These are phyloP conservation scores for Capitella teleta DNA, from an alignment of 1,140 invertebrate genomes.

Conservation along the genomic window DNA sequence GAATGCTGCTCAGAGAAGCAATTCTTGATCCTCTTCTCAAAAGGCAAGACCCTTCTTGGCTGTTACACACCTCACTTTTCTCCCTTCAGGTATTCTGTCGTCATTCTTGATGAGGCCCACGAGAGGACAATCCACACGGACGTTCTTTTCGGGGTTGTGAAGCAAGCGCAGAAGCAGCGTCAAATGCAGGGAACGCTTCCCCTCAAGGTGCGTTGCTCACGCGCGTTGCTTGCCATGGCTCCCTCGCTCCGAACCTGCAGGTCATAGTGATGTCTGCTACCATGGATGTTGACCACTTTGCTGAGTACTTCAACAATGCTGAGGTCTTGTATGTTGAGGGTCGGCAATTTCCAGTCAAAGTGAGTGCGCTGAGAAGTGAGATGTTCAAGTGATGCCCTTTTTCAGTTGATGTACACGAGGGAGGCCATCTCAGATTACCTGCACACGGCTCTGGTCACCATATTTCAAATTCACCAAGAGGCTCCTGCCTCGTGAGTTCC, in stretches of 20 bases:
- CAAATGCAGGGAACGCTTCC: slow-evolving; percentile 9
- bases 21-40: slow-evolving; percentile 50
- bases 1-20: slow-evolving; percentile 83
- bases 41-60: slow-evolving; percentile 19
- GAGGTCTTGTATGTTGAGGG: slow-evolving; percentile 82
- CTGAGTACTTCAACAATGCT: slow-evolving; percentile 75
- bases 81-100: slow-evolving; percentile 57
- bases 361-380: slow-evolving; percentile 17
- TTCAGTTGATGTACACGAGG: slow-evolving; percentile 61
- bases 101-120: slow-evolving; percentile 95
- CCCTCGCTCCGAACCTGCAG: neutral
- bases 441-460: slow-evolving; percentile 60
- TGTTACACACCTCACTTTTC: neutral
- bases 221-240: neutral
- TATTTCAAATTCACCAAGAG: slow-evolving; percentile 82
- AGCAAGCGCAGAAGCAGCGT: slow-evolving; percentile 43
- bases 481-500: no score
- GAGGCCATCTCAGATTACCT: slow-evolving; percentile 74
- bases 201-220: slow-evolving; percentile 1
- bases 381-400: slow-evolving; percentile 4
- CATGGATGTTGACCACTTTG: slow-evolving; percentile 71
- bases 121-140: slow-evolving; percentile 93
- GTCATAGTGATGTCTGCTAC: slow-evolving; percentile 43
- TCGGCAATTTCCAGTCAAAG: slow-evolving; percentile 66
- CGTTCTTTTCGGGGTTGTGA: slow-evolving; percentile 72